phyloP scores from a whole-genome alignment of 2,888 invertebrate genomes.

The Aleiodes alternator region DNA sequence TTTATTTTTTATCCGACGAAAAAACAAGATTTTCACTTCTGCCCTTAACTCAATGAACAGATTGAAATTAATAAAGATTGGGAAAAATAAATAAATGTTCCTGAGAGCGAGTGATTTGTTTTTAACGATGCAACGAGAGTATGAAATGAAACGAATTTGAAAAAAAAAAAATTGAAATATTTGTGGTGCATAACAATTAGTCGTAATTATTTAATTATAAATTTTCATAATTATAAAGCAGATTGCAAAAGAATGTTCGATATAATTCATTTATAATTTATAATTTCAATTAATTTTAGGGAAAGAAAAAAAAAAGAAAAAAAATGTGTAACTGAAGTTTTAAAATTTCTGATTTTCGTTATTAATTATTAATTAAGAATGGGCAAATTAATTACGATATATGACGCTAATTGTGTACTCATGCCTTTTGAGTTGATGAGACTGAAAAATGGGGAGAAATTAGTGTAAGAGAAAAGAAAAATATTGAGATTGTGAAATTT shows the following conservation, averaged over 20 bases:
- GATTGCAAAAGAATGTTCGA: conserved; percentile 50
- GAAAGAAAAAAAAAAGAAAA: not conserved
- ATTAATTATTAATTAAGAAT: conserved; percentile 6
- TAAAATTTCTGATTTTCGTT: not conserved
- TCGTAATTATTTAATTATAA: conserved; percentile 28
- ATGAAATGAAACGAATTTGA: not conserved
- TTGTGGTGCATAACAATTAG: conserved; percentile 15
- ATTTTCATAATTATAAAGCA: conserved; percentile 21
- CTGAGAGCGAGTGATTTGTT: conserved; percentile 34
- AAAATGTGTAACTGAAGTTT: conserved; percentile 40
- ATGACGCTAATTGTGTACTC: conserved; percentile 30
- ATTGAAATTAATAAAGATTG: not conserved
- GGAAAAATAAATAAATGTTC: not conserved
- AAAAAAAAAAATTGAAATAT: not conserved
- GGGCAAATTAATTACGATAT: not conserved
- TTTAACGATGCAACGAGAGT: conserved; percentile 33
- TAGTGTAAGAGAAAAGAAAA: not conserved
- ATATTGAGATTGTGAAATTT: not conserved
- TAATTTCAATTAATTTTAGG: conserved; percentile 29
- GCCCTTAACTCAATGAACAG: conserved; percentile 60
- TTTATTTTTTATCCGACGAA: conserved; percentile 68
- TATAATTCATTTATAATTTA: conserved; percentile 43
- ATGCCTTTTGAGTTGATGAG: conserved; percentile 9
- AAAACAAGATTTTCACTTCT: conserved; percentile 64
- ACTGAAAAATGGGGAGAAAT: not conserved